A percentile compares a stretch with the other conserved stretches of the same genome.
These are phyloP conservation scores for Limnephilus lunatus DNA, from an alignment of 2,888 invertebrate genomes.

Conservation along the genomic window DNA sequence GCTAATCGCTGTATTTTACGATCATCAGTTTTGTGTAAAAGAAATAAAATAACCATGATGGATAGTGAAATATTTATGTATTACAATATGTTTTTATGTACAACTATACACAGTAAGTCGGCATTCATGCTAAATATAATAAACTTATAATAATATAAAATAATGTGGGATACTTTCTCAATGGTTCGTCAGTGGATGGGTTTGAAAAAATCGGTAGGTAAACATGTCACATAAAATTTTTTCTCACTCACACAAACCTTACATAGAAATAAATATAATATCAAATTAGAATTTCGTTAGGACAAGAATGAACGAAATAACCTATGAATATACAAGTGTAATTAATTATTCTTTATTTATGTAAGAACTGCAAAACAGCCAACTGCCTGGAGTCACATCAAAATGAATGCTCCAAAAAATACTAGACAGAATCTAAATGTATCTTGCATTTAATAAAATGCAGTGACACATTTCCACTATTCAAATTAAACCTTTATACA, in stretches of 20 bases:
- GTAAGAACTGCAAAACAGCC: not conserved
- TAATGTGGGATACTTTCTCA: not conserved
- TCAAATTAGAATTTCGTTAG: not conserved
- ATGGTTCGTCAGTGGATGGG: not conserved
- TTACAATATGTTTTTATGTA: not conserved
- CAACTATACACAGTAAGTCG: conserved; percentile 13
- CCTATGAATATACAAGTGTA: not conserved
- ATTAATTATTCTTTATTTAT: not conserved
- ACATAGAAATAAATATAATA: not conserved
- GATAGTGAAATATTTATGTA: conserved; percentile 18
- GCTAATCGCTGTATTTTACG: no score
- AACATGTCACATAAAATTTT: not conserved
- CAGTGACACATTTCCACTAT: not conserved
- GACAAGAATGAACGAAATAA: not conserved
- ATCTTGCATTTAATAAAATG: not conserved
- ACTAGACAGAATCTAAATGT: not conserved
- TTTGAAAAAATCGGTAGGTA: not conserved
- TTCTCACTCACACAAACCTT: not conserved
- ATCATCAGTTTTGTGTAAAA: not conserved
- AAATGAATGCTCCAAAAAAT: not conserved
- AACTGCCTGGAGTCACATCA: not conserved
- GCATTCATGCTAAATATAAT: conserved; percentile 11
- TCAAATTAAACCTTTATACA: not conserved
- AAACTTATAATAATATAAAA: not conserved
- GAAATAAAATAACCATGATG: not conserved